Evolutionary conservation across 2,888 invertebrate species (phyloP).

Genomic region (Mylabris sibirica): DNA sequence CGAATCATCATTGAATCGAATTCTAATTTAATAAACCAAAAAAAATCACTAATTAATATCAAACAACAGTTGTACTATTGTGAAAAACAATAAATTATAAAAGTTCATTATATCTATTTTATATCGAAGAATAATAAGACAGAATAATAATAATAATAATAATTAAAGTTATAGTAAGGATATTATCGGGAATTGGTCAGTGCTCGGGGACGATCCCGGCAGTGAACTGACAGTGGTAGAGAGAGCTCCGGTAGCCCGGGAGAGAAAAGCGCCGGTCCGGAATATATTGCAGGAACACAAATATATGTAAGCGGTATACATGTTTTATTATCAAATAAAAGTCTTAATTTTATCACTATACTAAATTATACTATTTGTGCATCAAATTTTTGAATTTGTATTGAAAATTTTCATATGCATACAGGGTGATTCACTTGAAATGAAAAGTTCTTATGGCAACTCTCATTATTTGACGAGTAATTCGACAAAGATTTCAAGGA

Average conservation of each 20-base stretch:
- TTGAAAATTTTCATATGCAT: no score
- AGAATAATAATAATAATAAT: no score
- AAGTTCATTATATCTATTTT: no score
- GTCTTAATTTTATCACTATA: no score
- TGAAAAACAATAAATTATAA: no score
- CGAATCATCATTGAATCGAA: neutral
- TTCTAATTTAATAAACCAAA: neutral
- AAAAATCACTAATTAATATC: neutral
- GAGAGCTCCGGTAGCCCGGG: conserved; percentile 57
- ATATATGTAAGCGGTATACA: conserved; percentile 52
- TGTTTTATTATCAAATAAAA: conserved; percentile 23
- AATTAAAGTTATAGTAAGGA: neutral
- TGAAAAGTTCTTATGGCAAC: no score
- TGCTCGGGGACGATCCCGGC: conserved; percentile 56
- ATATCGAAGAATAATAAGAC: no score
- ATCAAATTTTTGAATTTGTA: neutral
- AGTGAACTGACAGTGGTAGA: conserved; percentile 51
- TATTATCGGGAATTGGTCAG: conserved; percentile 29
- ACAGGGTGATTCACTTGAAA: no score
- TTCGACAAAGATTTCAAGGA: no score
- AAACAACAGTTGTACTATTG: no score
- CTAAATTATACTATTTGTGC: no score
- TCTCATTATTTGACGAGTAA: no score
- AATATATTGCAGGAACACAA: conserved; percentile 55
- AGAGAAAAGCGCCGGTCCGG: conserved; percentile 64